Percentiles rank a stretch among this genome's conserved stretches.
Conservation (phyloP, 2,113 vertebrate species). For the Caretta caretta region DNA sequence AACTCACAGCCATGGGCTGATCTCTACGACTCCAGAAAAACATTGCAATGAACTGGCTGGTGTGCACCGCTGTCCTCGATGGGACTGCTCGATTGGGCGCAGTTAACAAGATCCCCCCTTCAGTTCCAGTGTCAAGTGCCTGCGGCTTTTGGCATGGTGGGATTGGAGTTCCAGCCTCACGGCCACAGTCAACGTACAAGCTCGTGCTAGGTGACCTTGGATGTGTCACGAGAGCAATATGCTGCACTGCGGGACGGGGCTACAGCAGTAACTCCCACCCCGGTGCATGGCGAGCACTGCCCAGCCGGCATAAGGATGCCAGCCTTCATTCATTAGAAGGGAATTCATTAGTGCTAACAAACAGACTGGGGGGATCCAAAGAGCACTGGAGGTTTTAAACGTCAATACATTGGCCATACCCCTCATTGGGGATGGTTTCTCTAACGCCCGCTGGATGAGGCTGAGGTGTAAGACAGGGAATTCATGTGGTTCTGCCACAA, state of each 20-base stretch:
- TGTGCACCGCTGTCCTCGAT: neutral
- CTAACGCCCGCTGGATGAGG: neutral
- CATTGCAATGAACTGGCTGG: neutral
- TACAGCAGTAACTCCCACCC: neutral
- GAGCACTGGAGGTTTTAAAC: neutral
- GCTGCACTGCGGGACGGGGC: neutral
- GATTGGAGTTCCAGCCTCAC: neutral
- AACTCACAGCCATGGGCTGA: neutral
- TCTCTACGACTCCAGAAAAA: neutral
- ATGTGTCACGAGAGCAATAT: neutral
- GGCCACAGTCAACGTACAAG: neutral
- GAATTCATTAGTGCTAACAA: neutral
- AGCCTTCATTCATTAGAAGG: neutral
- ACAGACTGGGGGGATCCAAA: neutral
- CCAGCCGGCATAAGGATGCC: neutral
- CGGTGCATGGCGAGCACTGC: neutral
- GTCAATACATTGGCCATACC: neutral
- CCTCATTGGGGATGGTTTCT: neutral
- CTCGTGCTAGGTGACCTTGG: neutral
- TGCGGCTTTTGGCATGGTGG: neutral
- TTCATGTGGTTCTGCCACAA: neutral
- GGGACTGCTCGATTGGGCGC: accelerated
- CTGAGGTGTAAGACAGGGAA: neutral
- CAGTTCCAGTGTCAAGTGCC: neutral
- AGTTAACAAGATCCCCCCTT: neutral